These are phyloP conservation scores for Congeria kusceri DNA, from an alignment of 2,888 invertebrate genomes.

Conservation along the genomic window DNA sequence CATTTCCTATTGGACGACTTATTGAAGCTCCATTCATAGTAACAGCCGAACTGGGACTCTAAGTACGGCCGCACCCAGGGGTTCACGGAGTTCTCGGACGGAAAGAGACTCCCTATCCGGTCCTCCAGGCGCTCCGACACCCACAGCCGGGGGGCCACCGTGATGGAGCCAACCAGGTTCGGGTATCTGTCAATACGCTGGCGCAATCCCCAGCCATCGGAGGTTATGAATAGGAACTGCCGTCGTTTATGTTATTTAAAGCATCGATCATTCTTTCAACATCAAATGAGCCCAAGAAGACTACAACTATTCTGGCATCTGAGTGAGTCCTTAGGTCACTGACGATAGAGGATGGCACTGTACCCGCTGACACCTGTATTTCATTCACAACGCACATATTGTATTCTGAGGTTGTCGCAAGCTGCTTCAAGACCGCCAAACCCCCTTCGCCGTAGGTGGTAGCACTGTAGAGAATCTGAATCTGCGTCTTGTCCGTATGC, in stretches of 20 bases:
- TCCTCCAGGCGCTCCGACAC: constrained; percentile 42
- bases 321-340: constrained; percentile 23
- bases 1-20: constrained; percentile 46
- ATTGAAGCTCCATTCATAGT: constrained; percentile 64
- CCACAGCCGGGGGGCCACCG: constrained; percentile 51
- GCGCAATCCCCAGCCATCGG: constrained; percentile 62
- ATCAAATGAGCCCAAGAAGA: constrained; percentile 57
- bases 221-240: constrained; percentile 58
- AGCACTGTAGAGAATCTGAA: constrained; percentile 66
- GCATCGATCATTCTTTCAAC: constrained; percentile 7
- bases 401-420: not conserved
- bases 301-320: constrained; percentile 51
- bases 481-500: constrained; percentile 43
- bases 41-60: constrained; percentile 57
- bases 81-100: constrained; percentile 18
- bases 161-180: constrained; percentile 52
- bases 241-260: constrained; percentile 23
- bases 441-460: constrained; percentile 65
- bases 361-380: constrained; percentile 34
- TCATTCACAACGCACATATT: constrained; percentile 62
- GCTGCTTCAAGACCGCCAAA: constrained; percentile 20
- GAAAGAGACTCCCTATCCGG: constrained; percentile 30
- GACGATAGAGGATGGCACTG: constrained; percentile 23
- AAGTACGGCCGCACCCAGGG: constrained; percentile 60
- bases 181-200: constrained; percentile 15